Evolutionary conservation across 2,113 vertebrate species (phyloP), one percentile per base, ranked within the genome.

Genomic region (Progne subis): DNA sequence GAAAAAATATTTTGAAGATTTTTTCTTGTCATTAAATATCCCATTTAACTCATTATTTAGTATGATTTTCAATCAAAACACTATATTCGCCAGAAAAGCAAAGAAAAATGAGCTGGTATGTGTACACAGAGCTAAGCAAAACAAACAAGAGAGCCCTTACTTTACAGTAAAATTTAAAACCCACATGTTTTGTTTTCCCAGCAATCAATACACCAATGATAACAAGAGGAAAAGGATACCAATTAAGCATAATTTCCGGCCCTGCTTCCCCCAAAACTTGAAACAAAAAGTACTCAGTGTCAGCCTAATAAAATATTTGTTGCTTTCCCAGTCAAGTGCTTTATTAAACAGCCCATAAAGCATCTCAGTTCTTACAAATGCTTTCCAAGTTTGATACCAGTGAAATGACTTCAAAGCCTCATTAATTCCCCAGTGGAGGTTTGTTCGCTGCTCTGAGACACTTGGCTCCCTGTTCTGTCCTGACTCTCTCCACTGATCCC

Each of bases 31-130:
- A 95, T 94, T 91, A 95, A 95, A 94, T 88, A 79, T 69, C 90
- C 75, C 74, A 32, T 64, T 92, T 92, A 90, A 83, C 93, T 83
- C 94, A 93, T 95, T 87, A 96, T 94, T 95, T 94, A 92, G 95
- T 93, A 94, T 96, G n/a, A 37, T 90, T 96, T 97, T 97, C 92
- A 96, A 93, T 95, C 92, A 90, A 94, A 95, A 94, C 91, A 97
- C 90, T 79, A 12, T 72, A 88, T 55, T 67, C 0, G 17, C 88
- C 86, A 96, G 81, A 46, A 95, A 86, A 95, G 89, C 90, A 86
- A 94, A 95, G 93, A 86, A 95, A 97, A 96, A 95, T 78, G 92
- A 96, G 74, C 94, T 93, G 87, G 82, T 95, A 91, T 80, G 90
- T 96, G 90, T 95, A 92, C 61, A 90, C 41, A 49, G 76, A 86